A percentile compares a stretch with the other conserved stretches of the same genome.
Evolutionary conservation across 2,888 invertebrate species (phyloP).

Genomic region (Incurvaria masculella): DNA sequence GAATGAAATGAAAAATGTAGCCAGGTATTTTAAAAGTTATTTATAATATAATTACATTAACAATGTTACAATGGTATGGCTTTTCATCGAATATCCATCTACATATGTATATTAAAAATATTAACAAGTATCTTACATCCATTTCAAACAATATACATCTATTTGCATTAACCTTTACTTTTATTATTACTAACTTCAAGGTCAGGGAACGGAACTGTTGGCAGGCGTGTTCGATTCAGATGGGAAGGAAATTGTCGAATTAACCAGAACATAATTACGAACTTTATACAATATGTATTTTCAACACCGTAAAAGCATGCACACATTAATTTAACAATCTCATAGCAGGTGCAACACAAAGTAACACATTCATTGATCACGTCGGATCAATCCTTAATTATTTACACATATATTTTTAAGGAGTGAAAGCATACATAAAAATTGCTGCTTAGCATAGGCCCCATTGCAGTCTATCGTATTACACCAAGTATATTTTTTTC

Average conservation of each 20-base stretch:
- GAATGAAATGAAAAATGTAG: conserved; percentile 1
- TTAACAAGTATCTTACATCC: conserved; percentile 57
- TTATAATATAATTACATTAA: conserved; percentile 46
- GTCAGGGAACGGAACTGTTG: no score
- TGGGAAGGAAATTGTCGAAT: no score
- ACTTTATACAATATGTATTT: no score
- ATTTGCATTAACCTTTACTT: not conserved
- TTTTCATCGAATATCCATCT: conserved; percentile 55
- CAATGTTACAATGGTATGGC: conserved; percentile 55
- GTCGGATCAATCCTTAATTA: not conserved
- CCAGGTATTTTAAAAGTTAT: conserved; percentile 23
- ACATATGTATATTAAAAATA: conserved; percentile 53
- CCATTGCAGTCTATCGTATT: not conserved
- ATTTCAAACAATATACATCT: conserved; percentile 48
- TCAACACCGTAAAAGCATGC: no score
- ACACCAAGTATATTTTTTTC: no score
- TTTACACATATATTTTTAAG: not conserved
- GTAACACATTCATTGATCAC: no score
- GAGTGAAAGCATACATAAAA: not conserved
- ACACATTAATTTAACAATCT: no score
- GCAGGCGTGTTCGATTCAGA: no score
- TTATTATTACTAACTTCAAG: no score
- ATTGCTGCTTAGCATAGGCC: not conserved
- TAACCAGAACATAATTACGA: no score
- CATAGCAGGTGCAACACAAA: no score